Evolutionary conservation across 2,888 invertebrate genomes (phyloP).

Genomic region (Schrankia costaestrigalis): DNA sequence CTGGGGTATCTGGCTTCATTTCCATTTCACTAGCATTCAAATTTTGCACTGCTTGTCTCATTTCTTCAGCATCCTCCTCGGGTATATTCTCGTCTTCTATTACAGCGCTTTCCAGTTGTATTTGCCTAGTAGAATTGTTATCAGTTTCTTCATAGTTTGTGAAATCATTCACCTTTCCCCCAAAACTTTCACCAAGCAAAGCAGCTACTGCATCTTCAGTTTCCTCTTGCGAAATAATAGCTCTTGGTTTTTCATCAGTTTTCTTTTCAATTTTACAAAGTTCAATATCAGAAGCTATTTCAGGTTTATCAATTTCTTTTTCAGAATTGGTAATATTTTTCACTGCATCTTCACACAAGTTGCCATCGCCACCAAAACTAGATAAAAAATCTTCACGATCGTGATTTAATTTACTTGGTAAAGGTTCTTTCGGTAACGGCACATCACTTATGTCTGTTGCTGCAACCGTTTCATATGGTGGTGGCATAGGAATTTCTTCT

Average conservation of each 20-base stretch:
- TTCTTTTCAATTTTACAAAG: conserved; percentile 77
- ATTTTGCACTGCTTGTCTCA: conserved; percentile 91
- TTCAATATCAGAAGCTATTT: conserved; percentile 53
- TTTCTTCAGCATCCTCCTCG: conserved; percentile 90
- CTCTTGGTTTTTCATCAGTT: conserved; percentile 88
- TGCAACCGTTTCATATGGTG: conserved; percentile 57
- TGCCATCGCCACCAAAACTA: conserved; percentile 31
- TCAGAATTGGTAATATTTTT: conserved; percentile 86
- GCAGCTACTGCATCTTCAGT: conserved; percentile 96
- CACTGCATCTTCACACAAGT: conserved; percentile 88
- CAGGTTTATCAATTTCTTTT: conserved; percentile 45
- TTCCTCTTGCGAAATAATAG: conserved; percentile 94
- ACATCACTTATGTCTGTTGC: conserved; percentile 70
- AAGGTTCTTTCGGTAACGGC: conserved; percentile 46
- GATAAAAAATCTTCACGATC: conserved; percentile 26
- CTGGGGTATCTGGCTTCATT: conserved; percentile 91
- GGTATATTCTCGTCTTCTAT: conserved; percentile 80
- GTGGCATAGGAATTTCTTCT: conserved; percentile 68
- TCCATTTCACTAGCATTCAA: conserved; percentile 86
- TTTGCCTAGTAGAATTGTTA: conserved; percentile 57
- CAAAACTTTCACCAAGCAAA: conserved; percentile 91
- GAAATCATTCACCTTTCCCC: conserved; percentile 81
- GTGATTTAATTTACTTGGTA: conserved; percentile 25
- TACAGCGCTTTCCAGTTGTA: conserved; percentile 67
- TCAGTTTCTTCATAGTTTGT: conserved; percentile 78